A percentile compares a stretch with the other conserved stretches of the same genome.
phyloP scores from a whole-genome alignment of 2,797 vertebrate genomes.

The Microctenopoma steveboyesi region DNA sequence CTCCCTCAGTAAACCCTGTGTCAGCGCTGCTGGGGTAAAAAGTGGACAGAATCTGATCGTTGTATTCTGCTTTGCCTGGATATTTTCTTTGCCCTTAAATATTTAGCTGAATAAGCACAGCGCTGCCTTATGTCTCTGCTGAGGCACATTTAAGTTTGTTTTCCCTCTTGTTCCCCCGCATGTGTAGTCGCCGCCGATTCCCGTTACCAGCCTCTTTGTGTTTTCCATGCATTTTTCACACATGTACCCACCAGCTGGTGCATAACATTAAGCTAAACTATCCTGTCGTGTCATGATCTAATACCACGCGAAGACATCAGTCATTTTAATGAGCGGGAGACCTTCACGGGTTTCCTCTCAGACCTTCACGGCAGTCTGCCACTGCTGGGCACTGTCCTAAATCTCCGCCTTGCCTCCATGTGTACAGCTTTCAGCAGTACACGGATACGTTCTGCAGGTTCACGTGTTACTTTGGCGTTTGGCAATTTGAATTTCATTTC shows the following conservation, averaged over 20 bases:
- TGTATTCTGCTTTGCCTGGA: constrained; percentile 7
- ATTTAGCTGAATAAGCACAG: constrained; percentile 63
- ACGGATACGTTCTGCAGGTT: constrained; percentile 10
- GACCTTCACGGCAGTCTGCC: constrained; percentile 60
- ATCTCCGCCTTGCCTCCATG: constrained; percentile 43
- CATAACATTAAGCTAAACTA: constrained; percentile 40
- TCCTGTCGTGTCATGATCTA: constrained; percentile 59
- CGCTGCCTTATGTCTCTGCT: constrained; percentile 30
- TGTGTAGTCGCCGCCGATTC: constrained; percentile 21
- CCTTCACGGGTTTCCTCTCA: constrained; percentile 64
- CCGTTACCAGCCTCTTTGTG: constrained; percentile 7
- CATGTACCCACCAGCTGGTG: constrained; percentile 43
- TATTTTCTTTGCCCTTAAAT: constrained; percentile 4
- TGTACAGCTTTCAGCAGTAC: not conserved
- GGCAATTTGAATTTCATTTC: constrained; percentile 15
- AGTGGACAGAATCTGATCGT: constrained; percentile 1
- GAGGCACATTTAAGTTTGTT: constrained; percentile 33
- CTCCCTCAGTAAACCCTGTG: constrained; percentile 25
- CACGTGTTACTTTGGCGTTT: constrained; percentile 8
- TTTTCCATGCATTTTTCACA: constrained; percentile 34
- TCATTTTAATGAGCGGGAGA: constrained; percentile 68
- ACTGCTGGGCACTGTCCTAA: constrained; percentile 36
- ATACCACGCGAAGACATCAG: constrained; percentile 52
- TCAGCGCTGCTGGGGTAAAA: constrained; percentile 15
- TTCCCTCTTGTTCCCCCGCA: constrained; percentile 5